A percentile compares a stretch with the other conserved stretches of the same genome.
Conservation (phyloP, 2,797 vertebrate genomes). For the Echeneis naucrates region DNA sequence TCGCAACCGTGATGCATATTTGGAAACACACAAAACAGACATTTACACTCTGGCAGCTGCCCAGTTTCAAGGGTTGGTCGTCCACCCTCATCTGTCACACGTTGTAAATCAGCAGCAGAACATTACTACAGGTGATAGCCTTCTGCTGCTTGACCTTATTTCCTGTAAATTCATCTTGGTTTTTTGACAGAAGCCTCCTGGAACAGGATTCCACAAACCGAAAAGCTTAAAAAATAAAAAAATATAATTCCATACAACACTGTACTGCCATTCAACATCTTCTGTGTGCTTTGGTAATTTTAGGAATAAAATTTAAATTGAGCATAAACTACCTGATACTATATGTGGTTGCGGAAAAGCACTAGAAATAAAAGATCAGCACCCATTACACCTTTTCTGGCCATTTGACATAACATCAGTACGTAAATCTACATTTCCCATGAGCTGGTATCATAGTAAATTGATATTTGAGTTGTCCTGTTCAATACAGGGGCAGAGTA, state of each 20-base stretch:
- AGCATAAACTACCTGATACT: background rate
- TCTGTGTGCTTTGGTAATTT: background rate
- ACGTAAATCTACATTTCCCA: background rate
- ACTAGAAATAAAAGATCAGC: background rate
- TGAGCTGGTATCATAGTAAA: background rate
- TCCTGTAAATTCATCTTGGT: background rate
- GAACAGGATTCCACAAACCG: background rate
- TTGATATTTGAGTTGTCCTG: background rate
- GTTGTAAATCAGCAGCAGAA: constrained; percentile 7
- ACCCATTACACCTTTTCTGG: background rate
- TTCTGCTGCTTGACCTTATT: background rate
- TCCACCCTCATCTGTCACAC: background rate
- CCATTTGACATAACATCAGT: background rate
- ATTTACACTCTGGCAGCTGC: background rate
- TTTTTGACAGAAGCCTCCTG: background rate
- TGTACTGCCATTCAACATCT: background rate
- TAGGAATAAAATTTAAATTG: background rate
- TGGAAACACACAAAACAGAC: too few relatives aligned
- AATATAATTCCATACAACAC: background rate
- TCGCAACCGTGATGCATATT: constrained; percentile 2
- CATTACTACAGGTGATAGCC: background rate
- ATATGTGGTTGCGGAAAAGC: background rate
- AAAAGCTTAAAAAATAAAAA: background rate
- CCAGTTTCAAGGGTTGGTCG: constrained; percentile 11
- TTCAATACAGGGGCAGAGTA: constrained; percentile 1